phyloP scores from a whole-genome alignment of 2,113 vertebrate species.

The Glareola pratincola region DNA sequence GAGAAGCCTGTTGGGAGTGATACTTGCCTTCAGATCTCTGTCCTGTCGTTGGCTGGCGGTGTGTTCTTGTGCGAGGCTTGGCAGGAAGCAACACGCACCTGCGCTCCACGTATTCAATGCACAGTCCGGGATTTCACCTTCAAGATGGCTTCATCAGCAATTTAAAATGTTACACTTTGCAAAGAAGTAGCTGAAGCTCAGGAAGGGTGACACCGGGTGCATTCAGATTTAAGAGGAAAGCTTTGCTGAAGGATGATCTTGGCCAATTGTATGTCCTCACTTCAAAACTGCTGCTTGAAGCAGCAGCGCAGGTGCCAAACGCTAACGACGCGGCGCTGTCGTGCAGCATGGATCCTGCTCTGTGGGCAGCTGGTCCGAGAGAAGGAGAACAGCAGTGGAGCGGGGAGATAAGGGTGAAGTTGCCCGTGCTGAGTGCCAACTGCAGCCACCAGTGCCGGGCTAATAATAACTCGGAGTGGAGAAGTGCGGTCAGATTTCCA shows the following conservation, averaged over 20 bases:
- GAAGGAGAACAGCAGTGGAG: neutral
- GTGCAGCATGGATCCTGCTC: neutral
- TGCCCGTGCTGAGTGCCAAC: neutral
- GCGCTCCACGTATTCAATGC: neutral
- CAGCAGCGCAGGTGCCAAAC: neutral
- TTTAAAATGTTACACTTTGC: neutral
- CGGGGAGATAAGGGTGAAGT: neutral
- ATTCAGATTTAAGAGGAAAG: neutral
- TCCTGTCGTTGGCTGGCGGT: neutral
- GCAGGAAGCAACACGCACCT: neutral
- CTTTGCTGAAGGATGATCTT: neutral
- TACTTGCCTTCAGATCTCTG: neutral
- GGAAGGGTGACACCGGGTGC: neutral
- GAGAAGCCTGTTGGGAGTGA: neutral
- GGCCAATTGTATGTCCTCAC: neutral
- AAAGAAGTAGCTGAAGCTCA: neutral
- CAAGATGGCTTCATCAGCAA: neutral
- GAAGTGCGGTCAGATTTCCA: neutral
- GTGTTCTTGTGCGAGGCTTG: neutral
- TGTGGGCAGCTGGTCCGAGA: too few species aligned
- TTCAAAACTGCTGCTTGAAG: neutral
- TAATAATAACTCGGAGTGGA: neutral
- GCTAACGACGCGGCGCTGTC: accelerated
- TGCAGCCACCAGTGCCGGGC: neutral
- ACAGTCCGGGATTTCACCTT: neutral